These are phyloP conservation scores for Polia nebulosa DNA, from an alignment of 2,888 invertebrate genomes.

Conservation along the genomic window DNA sequence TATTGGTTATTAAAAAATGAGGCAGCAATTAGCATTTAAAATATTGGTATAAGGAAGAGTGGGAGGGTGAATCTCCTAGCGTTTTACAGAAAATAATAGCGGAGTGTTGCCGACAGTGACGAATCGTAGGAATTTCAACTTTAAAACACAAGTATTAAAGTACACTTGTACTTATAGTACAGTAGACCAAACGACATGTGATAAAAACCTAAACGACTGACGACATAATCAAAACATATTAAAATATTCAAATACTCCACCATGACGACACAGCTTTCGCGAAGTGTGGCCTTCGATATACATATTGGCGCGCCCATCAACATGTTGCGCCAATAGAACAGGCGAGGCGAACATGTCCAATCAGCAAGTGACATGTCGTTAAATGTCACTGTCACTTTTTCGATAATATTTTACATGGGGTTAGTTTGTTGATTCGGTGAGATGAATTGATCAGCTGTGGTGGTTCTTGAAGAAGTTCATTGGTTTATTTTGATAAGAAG, in stretches of 20 bases:
- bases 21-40: too few species aligned
- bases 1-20: too few species aligned
- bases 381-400: constrained; percentile 53
- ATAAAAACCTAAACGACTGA: background rate
- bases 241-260: constrained; percentile 20
- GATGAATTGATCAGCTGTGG: background rate
- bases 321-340: constrained; percentile 36
- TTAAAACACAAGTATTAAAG: too few species aligned
- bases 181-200: background rate
- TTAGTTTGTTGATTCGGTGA: constrained; percentile 7
- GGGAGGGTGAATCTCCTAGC: too few species aligned
- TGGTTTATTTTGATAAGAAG: too few species aligned
- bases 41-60: too few species aligned
- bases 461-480: too few species aligned
- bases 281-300: constrained; percentile 19
- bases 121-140: too few species aligned
- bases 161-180: background rate
- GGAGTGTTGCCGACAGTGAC: too few species aligned
- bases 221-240: background rate
- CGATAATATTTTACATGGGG: constrained; percentile 23
- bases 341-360: constrained; percentile 46
- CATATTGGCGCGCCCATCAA: constrained; percentile 35
- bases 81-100: too few species aligned
- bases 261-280: background rate
- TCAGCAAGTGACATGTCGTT: constrained; percentile 47